Evolutionary conservation across 2,797 vertebrate species (phyloP).

Genomic region (Threskiornis aethiopicus): DNA sequence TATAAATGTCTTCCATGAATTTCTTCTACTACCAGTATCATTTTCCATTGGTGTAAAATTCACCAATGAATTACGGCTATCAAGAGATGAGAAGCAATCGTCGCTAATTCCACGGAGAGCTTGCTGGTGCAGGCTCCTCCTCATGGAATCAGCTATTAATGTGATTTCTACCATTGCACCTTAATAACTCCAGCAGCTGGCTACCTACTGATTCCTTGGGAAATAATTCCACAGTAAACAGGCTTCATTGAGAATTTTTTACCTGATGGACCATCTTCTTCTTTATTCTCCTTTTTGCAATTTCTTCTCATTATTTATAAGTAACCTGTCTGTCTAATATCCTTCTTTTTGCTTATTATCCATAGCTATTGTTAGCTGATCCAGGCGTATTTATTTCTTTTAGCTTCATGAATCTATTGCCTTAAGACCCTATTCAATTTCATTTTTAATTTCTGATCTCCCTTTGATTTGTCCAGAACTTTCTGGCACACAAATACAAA

Average conservation of each 20-base stretch:
- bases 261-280: not conserved
- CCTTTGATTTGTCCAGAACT: not conserved
- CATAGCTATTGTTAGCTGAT: not conserved
- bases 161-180: not conserved
- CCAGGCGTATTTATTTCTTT: not conserved
- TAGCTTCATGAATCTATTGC: not conserved
- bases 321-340: not conserved
- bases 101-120: not conserved
- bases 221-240: not conserved
- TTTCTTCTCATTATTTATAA: not conserved
- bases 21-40: not conserved
- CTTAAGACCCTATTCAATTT: not conserved
- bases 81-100: not conserved
- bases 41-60: not conserved
- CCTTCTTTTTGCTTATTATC: not conserved
- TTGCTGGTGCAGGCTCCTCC: not conserved
- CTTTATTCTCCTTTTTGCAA: not conserved
- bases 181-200: not conserved
- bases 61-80: not conserved
- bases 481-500: not conserved
- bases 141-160: not conserved
- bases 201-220: not conserved
- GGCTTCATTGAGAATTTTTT: not conserved
- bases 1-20: not conserved
- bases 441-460: not conserved